These are phyloP conservation scores for Sebastes oblongus DNA, from an alignment of 2,797 vertebrate species.

Conservation along the genomic window DNA sequence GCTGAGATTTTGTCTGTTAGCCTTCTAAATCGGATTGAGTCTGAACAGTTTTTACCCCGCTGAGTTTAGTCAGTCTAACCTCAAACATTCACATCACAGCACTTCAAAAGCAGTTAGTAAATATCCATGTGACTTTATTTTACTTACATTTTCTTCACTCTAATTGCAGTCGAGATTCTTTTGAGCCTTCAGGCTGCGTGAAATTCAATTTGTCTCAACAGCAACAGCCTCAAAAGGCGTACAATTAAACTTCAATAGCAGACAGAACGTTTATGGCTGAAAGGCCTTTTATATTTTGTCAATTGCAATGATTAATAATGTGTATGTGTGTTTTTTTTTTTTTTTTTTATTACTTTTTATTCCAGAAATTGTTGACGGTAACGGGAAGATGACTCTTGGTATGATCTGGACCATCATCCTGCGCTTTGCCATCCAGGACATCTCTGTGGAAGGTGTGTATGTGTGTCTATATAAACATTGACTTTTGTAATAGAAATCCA, in stretches of 20 bases:
- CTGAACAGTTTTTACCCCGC: not conserved
- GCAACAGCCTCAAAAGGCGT: not conserved
- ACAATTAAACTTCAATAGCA: not conserved
- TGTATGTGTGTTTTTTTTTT: not conserved
- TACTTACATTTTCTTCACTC: not conserved
- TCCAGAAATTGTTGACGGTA: slow-evolving; percentile 91
- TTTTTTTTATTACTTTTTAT: not conserved
- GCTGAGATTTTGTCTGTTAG: not conserved
- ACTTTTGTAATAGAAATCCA: not conserved
- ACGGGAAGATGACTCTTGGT: slow-evolving; percentile 92
- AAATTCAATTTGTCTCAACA: slow-evolving; percentile 21
- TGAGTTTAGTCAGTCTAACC: not conserved
- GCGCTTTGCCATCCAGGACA: slow-evolving; percentile 94
- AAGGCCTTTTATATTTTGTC: not conserved
- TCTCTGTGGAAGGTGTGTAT: slow-evolving; percentile 90
- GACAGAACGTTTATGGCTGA: not conserved
- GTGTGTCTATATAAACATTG: slow-evolving; percentile 9
- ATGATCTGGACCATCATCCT: slow-evolving; percentile 98
- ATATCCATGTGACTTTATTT: not conserved
- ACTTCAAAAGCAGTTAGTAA: slow-evolving; percentile 12
- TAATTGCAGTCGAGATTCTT: slow-evolving; percentile 2
- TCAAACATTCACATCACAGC: not conserved
- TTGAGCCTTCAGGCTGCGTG: not conserved
- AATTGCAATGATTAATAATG: not conserved
- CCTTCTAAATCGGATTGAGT: not conserved